Conservation (phyloP, 2,888 invertebrate species). For the Eupithecia tripunctaria region DNA sequence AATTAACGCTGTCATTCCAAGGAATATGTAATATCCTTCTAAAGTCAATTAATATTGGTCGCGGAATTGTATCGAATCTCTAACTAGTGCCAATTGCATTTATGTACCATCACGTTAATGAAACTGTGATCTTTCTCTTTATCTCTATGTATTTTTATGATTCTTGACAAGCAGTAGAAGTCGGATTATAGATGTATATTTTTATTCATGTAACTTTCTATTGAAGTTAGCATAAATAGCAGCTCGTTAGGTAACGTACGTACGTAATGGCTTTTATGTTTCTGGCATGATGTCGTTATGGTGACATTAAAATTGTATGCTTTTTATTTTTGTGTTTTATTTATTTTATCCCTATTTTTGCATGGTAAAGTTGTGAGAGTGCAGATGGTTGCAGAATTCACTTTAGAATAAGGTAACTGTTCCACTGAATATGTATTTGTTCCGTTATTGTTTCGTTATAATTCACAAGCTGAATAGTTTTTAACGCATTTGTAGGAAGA, state of each 20-base stretch:
- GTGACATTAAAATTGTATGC: slow-evolving; percentile 83
- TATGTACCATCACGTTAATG: slow-evolving; percentile 61
- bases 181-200: slow-evolving; percentile 69
- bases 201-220: slow-evolving; percentile 78
- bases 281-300: slow-evolving; percentile 79
- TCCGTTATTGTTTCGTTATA: slow-evolving; percentile 17
- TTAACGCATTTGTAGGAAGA: slow-evolving; percentile 66
- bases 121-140: slow-evolving; percentile 72
- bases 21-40: slow-evolving; percentile 37
- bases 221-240: slow-evolving; percentile 75
- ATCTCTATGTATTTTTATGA: slow-evolving; percentile 60
- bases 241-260: slow-evolving; percentile 67
- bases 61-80: slow-evolving; percentile 67
- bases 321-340: slow-evolving; percentile 77
- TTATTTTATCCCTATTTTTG: slow-evolving; percentile 70
- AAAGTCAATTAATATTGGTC: slow-evolving; percentile 38
- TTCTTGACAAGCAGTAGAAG: slow-evolving; percentile 64
- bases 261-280: slow-evolving; percentile 75
- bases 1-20: slow-evolving; percentile 71
- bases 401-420: slow-evolving; percentile 52
- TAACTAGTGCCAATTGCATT: slow-evolving; percentile 78
- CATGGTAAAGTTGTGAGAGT: slow-evolving; percentile 67
- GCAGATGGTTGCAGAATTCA: slow-evolving; percentile 81
- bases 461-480: slow-evolving; percentile 29
- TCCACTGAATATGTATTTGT: slow-evolving; percentile 47